phyloP scores from a whole-genome alignment of 2,797 vertebrate genomes.

The Poecilia picta region DNA sequence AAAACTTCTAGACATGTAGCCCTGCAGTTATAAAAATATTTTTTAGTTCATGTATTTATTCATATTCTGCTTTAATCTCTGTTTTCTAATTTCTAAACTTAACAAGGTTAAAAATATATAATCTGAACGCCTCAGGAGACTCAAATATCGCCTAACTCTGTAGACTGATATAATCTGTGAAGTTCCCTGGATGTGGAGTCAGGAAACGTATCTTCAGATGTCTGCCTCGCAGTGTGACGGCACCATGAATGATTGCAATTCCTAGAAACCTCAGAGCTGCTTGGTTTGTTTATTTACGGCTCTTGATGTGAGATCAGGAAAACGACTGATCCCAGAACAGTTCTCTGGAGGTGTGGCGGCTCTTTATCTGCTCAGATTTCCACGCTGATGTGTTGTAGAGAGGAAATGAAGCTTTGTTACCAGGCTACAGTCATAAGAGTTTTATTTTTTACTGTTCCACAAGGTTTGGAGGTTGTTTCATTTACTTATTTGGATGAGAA shows the following conservation, averaged over 20 bases:
- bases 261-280: not conserved
- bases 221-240: not conserved
- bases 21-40: not conserved
- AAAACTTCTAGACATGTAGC: not conserved
- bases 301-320: not conserved
- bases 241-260: not conserved
- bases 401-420: conserved; percentile 5
- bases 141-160: not conserved
- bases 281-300: not conserved
- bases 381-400: not conserved
- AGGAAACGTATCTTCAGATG: not conserved
- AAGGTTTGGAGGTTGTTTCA: not conserved
- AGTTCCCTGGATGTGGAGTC: not conserved
- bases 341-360: not conserved
- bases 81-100: not conserved
- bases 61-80: not conserved
- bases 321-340: not conserved
- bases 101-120: not conserved
- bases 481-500: too few species aligned
- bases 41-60: not conserved
- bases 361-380: not conserved
- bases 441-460: not conserved
- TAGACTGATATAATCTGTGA: not conserved
- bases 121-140: not conserved
- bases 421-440: not conserved